Conservation (phyloP, 2,797 vertebrate genomes). For the Microhierax caerulescens region DNA sequence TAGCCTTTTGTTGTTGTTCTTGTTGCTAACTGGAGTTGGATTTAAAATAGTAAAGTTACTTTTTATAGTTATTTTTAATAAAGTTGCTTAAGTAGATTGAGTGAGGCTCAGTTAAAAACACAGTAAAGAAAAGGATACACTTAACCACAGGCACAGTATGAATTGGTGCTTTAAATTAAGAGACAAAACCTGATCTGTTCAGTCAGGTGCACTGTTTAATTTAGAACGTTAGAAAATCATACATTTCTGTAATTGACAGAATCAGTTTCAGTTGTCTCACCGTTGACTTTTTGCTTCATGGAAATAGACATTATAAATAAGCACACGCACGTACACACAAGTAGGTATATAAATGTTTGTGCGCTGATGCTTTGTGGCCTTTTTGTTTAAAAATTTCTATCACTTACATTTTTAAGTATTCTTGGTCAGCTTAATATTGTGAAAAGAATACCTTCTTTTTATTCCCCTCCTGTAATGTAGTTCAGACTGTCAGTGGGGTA, state of each 20-base stretch:
- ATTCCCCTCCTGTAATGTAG: rapidly evolving
- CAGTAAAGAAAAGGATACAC: not conserved
- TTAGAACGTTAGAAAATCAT: not conserved
- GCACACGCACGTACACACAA: not conserved
- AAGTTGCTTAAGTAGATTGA: not conserved
- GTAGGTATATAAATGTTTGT: too few relatives aligned
- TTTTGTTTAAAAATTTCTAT: not conserved
- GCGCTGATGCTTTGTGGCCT: not conserved
- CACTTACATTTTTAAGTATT: not conserved
- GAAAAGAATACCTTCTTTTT: not conserved
- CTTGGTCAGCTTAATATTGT: not conserved
- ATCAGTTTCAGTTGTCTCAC: not conserved
- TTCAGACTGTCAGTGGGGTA: not conserved
- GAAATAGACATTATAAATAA: not conserved
- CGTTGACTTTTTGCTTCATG: not conserved
- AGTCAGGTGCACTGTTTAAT: not conserved
- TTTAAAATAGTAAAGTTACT: not conserved
- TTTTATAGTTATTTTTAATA: not conserved
- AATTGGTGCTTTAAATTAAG: not conserved
- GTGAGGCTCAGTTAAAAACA: not conserved
- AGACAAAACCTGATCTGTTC: not conserved
- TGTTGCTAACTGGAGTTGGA: not conserved
- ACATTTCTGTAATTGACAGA: not conserved
- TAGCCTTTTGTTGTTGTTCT: too few relatives aligned
- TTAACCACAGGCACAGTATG: not conserved